Evolutionary conservation across 1,140 invertebrate species (phyloP).

Genomic region (Sitodiplosis mosellana): DNA sequence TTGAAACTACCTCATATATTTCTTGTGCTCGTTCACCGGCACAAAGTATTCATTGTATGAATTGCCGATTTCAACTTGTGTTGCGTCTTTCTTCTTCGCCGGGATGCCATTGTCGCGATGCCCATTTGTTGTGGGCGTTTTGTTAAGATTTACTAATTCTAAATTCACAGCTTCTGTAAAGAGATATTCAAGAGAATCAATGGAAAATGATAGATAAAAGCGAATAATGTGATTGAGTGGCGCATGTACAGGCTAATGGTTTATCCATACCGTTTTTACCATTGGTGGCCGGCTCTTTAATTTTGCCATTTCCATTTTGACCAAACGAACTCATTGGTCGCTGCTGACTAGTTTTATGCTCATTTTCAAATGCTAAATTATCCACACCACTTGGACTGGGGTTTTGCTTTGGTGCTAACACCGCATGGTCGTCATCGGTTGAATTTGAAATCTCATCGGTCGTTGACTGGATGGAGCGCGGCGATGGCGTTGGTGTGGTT

Average conservation of each 20-base stretch:
- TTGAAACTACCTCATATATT: slow-evolving; percentile 52
- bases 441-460: not conserved
- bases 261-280: not conserved
- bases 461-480: slow-evolving; percentile 4
- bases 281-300: slow-evolving; percentile 1
- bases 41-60: slow-evolving; percentile 69
- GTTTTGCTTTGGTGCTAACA: not conserved
- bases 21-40: slow-evolving; percentile 63
- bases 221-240: not conserved
- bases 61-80: slow-evolving; percentile 50
- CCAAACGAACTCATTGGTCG: slow-evolving; percentile 5
- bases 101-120: slow-evolving; percentile 23
- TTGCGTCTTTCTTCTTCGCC: slow-evolving; percentile 37
- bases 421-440: not conserved
- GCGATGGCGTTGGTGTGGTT: slow-evolving; percentile 1
- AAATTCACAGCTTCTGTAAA: slow-evolving; percentile 53
- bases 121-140: slow-evolving; percentile 17
- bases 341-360: slow-evolving; percentile 2
- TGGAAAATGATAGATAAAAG: not conserved
- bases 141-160: slow-evolving; percentile 51
- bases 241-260: slow-evolving; percentile 2
- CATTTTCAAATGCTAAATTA: slow-evolving; percentile 14
- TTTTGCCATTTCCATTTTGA: slow-evolving; percentile 3
- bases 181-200: not conserved
- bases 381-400: slow-evolving; percentile 10